Conservation (phyloP, 2,797 vertebrate genomes). For the Lacerta bilineata region DNA sequence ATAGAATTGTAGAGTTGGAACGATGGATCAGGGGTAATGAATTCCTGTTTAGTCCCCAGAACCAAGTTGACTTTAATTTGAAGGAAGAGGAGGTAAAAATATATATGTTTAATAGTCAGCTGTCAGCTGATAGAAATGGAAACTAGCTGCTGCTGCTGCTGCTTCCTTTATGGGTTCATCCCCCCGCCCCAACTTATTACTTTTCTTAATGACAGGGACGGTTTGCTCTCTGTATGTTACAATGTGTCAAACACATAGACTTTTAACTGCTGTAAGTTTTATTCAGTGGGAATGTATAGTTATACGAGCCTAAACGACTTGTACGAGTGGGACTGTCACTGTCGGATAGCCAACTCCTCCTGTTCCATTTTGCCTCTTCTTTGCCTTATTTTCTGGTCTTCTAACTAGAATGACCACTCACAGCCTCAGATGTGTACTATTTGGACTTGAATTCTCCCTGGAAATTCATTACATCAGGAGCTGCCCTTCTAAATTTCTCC, state of each 20-base stretch:
- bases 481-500: not conserved
- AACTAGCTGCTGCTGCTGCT: not conserved
- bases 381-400: not conserved
- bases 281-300: constrained; percentile 38
- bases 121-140: not conserved
- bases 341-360: constrained; percentile 9
- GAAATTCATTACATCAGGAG: not conserved
- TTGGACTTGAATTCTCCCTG: not conserved
- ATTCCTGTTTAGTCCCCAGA: not conserved
- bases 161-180: constrained; percentile 36
- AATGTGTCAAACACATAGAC: not conserved
- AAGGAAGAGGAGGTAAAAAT: not conserved
- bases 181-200: constrained; percentile 16
- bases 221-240: not conserved
- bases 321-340: constrained; percentile 5
- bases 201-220: not conserved
- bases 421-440: not conserved
- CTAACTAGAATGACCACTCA: not conserved
- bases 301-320: not conserved
- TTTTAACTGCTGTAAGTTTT: constrained; percentile 26
- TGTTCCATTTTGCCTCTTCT: not conserved
- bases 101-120: constrained; percentile 7
- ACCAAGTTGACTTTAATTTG: not conserved
- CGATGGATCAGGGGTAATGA: not conserved
- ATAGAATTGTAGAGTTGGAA: not conserved